Percentiles rank a stretch among this genome's conserved stretches.
Evolutionary conservation across 2,113 vertebrate species (phyloP).

Genomic region (Amphilophus citrinellus): DNA sequence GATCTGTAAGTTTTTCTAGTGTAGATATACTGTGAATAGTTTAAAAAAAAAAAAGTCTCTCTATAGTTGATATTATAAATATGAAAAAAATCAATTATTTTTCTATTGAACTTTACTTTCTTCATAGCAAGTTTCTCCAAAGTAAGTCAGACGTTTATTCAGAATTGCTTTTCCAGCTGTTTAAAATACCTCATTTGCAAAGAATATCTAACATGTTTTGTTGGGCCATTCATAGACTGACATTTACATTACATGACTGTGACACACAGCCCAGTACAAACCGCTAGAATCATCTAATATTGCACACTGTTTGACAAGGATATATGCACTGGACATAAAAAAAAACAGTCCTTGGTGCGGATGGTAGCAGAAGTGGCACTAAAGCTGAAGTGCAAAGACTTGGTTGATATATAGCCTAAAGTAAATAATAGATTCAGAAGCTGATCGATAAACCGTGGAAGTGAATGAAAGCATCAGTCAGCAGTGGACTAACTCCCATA

Average conservation of each 20-base stretch:
- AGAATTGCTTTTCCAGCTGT: rapidly evolving
- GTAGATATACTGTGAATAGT: background rate
- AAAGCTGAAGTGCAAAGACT: background rate
- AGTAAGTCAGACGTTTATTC: background rate
- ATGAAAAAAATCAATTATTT: background rate
- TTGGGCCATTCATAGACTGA: background rate
- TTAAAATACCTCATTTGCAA: background rate
- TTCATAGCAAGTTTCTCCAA: conserved; percentile 3
- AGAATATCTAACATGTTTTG: background rate
- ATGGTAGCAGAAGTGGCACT: background rate
- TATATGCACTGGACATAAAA: background rate
- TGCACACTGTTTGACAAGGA: conserved; percentile 11
- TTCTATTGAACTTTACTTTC: background rate
- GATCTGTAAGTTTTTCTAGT: background rate
- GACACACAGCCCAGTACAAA: rapidly evolving
- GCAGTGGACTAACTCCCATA: background rate
- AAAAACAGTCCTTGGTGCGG: background rate
- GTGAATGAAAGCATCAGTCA: background rate
- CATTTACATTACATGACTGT: background rate
- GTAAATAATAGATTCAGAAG: conserved; percentile 43
- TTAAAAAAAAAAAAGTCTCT: too few relatives aligned
- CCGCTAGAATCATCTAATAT: background rate
- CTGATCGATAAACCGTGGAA: conserved; percentile 20
- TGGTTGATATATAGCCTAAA: background rate
- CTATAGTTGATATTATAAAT: background rate